phyloP scores from a whole-genome alignment of 1,140 invertebrate genomes.

The Luehdorfia chinensis region DNA sequence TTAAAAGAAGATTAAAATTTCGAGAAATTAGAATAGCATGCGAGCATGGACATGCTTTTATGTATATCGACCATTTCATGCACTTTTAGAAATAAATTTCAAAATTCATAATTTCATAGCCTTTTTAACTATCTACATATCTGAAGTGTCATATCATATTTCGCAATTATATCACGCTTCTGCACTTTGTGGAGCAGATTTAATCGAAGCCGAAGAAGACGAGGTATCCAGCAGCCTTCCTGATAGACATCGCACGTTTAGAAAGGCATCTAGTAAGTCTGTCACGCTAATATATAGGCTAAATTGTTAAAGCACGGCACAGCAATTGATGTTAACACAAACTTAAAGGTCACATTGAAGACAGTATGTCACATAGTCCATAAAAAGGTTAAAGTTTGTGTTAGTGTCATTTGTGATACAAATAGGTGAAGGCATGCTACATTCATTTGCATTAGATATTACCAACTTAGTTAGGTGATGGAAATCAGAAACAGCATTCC shows the following conservation, averaged over 20 bases:
- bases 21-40: conserved; percentile 1
- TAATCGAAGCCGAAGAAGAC: conserved; percentile 77
- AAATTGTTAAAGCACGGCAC: conserved; percentile 5
- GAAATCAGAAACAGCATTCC: conserved; percentile 12
- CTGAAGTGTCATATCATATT: conserved; percentile 42
- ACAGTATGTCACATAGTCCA: conserved; percentile 3
- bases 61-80: too few species aligned
- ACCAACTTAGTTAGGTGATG: conserved; percentile 7
- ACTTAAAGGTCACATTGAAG: not conserved
- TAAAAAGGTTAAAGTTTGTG: conserved; percentile 16
- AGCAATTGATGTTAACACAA: conserved; percentile 5
- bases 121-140: conserved; percentile 39
- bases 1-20: conserved; percentile 2
- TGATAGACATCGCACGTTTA: conserved; percentile 61
- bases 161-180: conserved; percentile 55
- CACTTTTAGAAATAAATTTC: too few species aligned
- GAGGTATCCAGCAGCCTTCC: conserved; percentile 68
- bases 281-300: conserved; percentile 11
- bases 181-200: conserved; percentile 62
- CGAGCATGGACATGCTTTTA: not conserved
- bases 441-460: conserved; percentile 10
- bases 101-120: conserved; percentile 22
- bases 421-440: conserved; percentile 17
- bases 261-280: conserved; percentile 78
- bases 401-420: conserved; percentile 12